phyloP scores from a whole-genome alignment of 1,140 invertebrate species.

The Heliothis virescens region DNA sequence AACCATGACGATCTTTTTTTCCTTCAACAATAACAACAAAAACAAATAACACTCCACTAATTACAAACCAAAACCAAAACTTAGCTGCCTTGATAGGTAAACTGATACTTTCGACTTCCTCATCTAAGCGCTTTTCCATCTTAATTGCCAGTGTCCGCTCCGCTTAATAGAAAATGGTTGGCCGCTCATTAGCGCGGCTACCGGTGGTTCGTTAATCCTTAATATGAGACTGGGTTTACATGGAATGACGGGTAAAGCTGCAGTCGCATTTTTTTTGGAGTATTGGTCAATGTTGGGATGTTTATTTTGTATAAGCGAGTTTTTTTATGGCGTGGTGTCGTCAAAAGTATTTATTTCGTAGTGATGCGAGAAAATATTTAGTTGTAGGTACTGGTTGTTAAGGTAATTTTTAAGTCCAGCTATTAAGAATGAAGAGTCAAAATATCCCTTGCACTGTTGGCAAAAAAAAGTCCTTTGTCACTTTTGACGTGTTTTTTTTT shows the following conservation, averaged over 20 bases:
- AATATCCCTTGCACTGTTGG: too few relatives aligned
- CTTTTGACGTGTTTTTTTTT: too few relatives aligned
- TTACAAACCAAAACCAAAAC: slow-evolving; percentile 17
- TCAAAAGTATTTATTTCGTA: too few relatives aligned
- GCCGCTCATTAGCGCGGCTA: slow-evolving; percentile 10
- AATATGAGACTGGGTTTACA: slow-evolving; percentile 8
- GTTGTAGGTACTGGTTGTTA: too few relatives aligned
- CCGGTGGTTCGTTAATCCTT: slow-evolving; percentile 22
- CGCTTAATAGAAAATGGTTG: slow-evolving; percentile 30
- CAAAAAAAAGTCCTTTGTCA: too few relatives aligned
- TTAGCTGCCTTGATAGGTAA: slow-evolving; percentile 18
- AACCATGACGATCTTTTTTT: too few relatives aligned
- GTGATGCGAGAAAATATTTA: too few relatives aligned
- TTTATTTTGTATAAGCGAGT: too few relatives aligned
- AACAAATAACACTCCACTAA: not conserved
- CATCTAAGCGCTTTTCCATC: slow-evolving; percentile 21
- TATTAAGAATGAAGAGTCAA: too few relatives aligned
- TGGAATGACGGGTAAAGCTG: not conserved
- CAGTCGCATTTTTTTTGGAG: not conserved
- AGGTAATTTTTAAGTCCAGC: too few relatives aligned
- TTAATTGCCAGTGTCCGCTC: slow-evolving; percentile 34
- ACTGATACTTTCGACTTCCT: slow-evolving; percentile 21
- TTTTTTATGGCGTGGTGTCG: not conserved
- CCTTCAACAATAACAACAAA: too few relatives aligned
- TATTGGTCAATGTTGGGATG: not conserved